phyloP scores from a whole-genome alignment of 2,113 vertebrate species.

The Proteles cristata region DNA sequence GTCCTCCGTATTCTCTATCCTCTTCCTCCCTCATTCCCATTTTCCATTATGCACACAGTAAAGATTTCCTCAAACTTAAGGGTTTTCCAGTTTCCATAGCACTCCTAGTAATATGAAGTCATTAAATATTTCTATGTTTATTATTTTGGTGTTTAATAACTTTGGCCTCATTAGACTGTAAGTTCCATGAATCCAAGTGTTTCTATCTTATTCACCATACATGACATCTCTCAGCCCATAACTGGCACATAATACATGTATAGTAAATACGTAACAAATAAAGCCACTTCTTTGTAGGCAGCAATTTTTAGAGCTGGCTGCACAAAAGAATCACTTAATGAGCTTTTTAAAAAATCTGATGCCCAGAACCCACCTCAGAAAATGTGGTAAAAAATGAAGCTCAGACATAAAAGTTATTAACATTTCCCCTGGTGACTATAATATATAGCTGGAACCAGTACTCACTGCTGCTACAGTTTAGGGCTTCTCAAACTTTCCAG shows the following conservation, averaged over 20 bases:
- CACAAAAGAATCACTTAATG: neutral
- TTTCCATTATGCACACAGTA: neutral
- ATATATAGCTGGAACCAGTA: neutral
- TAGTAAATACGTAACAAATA: neutral
- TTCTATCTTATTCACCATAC: neutral
- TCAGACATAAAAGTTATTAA: neutral
- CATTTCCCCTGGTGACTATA: neutral
- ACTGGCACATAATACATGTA: neutral
- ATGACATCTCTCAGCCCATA: neutral
- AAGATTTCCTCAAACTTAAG: neutral
- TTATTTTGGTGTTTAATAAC: neutral
- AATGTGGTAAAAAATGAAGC: neutral
- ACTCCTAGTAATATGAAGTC: neutral
- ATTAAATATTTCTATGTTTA: neutral
- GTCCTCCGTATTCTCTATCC: neutral
- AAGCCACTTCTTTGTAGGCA: neutral
- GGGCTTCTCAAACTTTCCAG: neutral
- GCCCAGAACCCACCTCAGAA: neutral
- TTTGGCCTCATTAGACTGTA: neutral
- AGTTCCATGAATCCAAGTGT: neutral
- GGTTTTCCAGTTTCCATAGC: neutral
- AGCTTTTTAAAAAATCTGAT: neutral
- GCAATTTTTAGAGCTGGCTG: neutral
- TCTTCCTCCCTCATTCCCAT: neutral
- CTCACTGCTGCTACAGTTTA: neutral